Conservation (phyloP, 2,113 vertebrate species). For the Herpailurus yagouaroundi region DNA sequence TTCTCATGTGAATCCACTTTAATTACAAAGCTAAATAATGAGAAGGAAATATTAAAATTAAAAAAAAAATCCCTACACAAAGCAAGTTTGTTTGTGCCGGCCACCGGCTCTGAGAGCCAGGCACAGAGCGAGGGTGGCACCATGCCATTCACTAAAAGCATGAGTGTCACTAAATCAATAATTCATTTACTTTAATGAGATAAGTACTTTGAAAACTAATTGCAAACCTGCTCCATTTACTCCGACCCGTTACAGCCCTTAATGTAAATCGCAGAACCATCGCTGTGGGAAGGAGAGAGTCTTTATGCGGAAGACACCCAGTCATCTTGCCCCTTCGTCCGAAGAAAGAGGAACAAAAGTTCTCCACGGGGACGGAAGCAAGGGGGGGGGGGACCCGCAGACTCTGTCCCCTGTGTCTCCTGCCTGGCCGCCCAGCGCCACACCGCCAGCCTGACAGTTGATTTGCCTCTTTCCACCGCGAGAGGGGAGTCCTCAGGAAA, state of each 20-base stretch:
- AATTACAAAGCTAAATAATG: constrained; percentile 53
- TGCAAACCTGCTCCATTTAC: constrained; percentile 95
- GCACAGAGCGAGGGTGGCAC: constrained; percentile 88
- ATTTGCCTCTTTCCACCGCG: fast-evolving
- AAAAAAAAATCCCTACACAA: constrained; percentile 54
- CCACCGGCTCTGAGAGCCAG: constrained; percentile 83
- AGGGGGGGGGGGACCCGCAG: neutral
- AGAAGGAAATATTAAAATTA: constrained; percentile 75
- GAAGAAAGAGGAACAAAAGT: constrained; percentile 69
- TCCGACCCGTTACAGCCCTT: constrained; percentile 88
- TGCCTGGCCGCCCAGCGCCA: neutral
- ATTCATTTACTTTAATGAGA: constrained; percentile 99
- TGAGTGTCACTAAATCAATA: constrained; percentile 98
- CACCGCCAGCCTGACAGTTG: neutral
- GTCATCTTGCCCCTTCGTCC: constrained; percentile 65
- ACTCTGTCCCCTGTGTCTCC: neutral
- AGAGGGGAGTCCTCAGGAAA: neutral
- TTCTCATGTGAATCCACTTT: neutral
- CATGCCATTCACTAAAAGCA: constrained; percentile 93
- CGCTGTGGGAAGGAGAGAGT: constrained; percentile 82
- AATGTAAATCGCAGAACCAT: constrained; percentile 88
- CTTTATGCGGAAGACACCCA: constrained; percentile 44
- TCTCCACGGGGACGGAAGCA: neutral
- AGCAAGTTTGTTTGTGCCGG: constrained; percentile 72
- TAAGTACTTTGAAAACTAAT: constrained; percentile 98